phyloP scores from a whole-genome alignment of 2,888 invertebrate species.

The Oligia strigilis region DNA sequence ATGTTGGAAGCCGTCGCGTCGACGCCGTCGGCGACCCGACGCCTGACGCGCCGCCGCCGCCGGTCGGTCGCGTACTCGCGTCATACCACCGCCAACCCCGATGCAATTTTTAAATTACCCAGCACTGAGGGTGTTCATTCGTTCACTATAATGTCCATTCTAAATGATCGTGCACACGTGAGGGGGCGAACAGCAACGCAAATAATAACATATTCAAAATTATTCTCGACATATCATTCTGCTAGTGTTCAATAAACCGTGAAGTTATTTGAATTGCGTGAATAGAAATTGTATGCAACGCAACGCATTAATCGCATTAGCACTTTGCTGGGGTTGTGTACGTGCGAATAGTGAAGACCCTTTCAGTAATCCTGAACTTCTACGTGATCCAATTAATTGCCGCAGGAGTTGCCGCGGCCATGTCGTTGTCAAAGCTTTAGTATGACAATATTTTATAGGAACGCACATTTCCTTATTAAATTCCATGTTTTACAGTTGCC shows the following conservation, averaged over 20 bases:
- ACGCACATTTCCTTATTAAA: constrained; percentile 37
- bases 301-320: constrained; percentile 81
- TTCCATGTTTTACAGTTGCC: constrained; percentile 13
- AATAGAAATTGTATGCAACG: constrained; percentile 82
- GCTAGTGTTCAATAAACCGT: constrained; percentile 82
- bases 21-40: constrained; percentile 67
- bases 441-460: constrained; percentile 21
- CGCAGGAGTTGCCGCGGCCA: constrained; percentile 31
- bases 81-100: constrained; percentile 71
- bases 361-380: constrained; percentile 65
- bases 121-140: constrained; percentile 78
- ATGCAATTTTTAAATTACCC: constrained; percentile 85
- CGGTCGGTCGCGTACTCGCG: constrained; percentile 70
- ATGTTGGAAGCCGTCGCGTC: constrained; percentile 50
- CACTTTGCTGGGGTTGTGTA: constrained; percentile 74
- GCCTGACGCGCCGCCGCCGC: constrained; percentile 71
- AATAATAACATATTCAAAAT: constrained; percentile 80
- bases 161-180: constrained; percentile 75
- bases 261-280: constrained; percentile 85
- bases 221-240: constrained; percentile 80
- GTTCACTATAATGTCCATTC: constrained; percentile 77
- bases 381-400: constrained; percentile 64
- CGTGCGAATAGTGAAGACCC: constrained; percentile 68
- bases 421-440: constrained; percentile 1
- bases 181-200: constrained; percentile 69